Evolutionary conservation across 2,113 vertebrate species (phyloP), one percentile per base, ranked within the genome.

Genomic region (Rhizomys pruinosus): DNA sequence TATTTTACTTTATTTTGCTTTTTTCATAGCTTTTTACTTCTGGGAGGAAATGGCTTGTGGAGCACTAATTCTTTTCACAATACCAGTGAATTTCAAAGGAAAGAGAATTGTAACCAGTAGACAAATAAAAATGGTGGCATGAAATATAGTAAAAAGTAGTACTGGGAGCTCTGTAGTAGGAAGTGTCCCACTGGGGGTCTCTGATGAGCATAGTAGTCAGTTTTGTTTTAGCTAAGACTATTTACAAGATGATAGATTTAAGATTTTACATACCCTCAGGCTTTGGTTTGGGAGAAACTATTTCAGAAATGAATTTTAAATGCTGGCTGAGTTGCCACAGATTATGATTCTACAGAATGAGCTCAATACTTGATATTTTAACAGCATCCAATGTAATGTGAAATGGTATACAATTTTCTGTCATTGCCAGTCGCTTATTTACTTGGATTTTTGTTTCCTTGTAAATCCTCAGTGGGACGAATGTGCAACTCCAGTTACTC

Each of bases 211-310:
- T 72, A 27, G 10, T 69, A 19, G 92, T 90, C 80, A 4, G 6
- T 16, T 76, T 77, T 39, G 5, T 84, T 97, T 95, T 69, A 93
- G 59, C 44, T 93, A 68, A 0, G 2, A 44, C 82, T 91, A 64
- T 92, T 96, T 95, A 84, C 79, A 91, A 91, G 66, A 91, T 74
- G 78, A 94, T 88, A 29, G 63, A 94, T 74, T 93, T 74, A 80
- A 80, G 25, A 66, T 94, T 95, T 91, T 68, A 80, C 42, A 63
- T 68, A 91, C 69, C 84, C 77, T n/a, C 5, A 17, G 89, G 92
- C 76, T 88, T 92, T 66, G 82, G 90, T 90, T 95, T 90, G 73
- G 52, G 64, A 96, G 47, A 73, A 78, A 89, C 37, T 80, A 55
- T 77, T 55, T 90, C 29, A 68, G 84, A 66, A 68, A 81, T 91